Base-by-base conservation (phyloP, 2,888 invertebrate genomes). In the Dicycla oo region DNA sequence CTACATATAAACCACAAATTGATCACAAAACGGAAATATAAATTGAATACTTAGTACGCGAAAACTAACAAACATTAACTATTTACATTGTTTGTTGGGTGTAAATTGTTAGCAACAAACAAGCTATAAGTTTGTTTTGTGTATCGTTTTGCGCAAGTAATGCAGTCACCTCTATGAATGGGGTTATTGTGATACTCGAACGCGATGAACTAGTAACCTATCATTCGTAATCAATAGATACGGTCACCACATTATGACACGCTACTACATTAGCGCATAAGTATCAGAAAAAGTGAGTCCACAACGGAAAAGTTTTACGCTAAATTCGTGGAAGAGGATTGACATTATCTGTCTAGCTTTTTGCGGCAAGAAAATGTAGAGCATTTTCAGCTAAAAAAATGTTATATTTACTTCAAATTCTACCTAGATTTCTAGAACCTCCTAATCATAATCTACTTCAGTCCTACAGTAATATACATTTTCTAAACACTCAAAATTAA, bases 141-240 rank as follows among this genome's bases (percentile, higher is more conserved):
- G 18, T 43, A 47, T 30, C n/a, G 34, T 34, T 23, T 43, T n/a
- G 49, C 51, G 34, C 45, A 45, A 64, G 30, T 75, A 68, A 43
- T 45, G 51, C 53, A 68, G 53, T 49, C 45, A 67, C 67, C 69
- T 68, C 20, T 54, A 43, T 68, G 60, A 77, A 77, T 62, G 61
- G 40, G 71, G 61, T 75, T 67, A 73, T 71, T 75, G 61, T 63
- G 60, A 23, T 61, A 54, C 57, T 69, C 56, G 65, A 34, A 54
- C 53, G 51, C 73, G 66, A 53, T 78, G 83, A 26, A 73, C 78
- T 64, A 71, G 53, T 75, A 56, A 75, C 81, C 74, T 73, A 57
- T 78, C 78, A 75, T 57, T 75, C 18, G 66, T 58, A 75, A 75
- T 80, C 78, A 83, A 77, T 82, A 62, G n/a, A n/a, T 34, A 80